Base-by-base conservation (phyloP, 2,797 vertebrate species). In the Sparus aurata region DNA sequence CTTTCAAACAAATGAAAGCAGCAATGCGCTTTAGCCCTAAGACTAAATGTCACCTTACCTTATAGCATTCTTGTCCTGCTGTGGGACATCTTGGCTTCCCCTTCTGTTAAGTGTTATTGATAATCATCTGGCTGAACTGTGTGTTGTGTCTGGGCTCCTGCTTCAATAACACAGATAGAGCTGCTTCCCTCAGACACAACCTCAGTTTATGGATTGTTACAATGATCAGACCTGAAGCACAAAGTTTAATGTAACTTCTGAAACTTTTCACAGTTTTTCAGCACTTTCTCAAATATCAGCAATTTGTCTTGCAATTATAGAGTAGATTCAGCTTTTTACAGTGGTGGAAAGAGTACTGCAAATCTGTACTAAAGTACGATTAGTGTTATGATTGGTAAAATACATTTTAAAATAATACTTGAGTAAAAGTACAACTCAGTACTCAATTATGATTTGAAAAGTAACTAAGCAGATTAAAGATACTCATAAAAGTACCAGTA, bases 1-100 rank as follows among this genome's bases (percentile, higher is more conserved):
- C 93, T 93, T 90, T 94, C 89, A 93, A 89, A 92, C 82, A 95
- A 94, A 94, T 94, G 87, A 95, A 89, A 93, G 87, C 62, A 59
- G 66, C 61, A 5, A 58, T 30, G 69, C 74, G 22, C 66, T 84
- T 85, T 80, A 70, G 62, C 73, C 83, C 80, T 45, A 80, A 53
- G 53, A 82, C 72, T 87, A 84, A 95, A 94, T 91, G 91, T 93
- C 92, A 92, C 85, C 79, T 90, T 87, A 73, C 67, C 68, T 71
- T 86, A 68, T 78, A 80, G 71, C 69, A 61, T 79, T 84, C 70
- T 70, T 23, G 71, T 85, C 85, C 75, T 25, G 1, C 62, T 78
- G 46, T 62, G 71, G 83, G 45, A 72, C 69, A 62, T 55, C 53
- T 54, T 38, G 65, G 65, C 84, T 61, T 61, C 43, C 22, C 52